A percentile compares a stretch with the other conserved stretches of the same genome.
Conservation (phyloP, 1,140 invertebrate genomes). For the Drosophila erecta region DNA sequence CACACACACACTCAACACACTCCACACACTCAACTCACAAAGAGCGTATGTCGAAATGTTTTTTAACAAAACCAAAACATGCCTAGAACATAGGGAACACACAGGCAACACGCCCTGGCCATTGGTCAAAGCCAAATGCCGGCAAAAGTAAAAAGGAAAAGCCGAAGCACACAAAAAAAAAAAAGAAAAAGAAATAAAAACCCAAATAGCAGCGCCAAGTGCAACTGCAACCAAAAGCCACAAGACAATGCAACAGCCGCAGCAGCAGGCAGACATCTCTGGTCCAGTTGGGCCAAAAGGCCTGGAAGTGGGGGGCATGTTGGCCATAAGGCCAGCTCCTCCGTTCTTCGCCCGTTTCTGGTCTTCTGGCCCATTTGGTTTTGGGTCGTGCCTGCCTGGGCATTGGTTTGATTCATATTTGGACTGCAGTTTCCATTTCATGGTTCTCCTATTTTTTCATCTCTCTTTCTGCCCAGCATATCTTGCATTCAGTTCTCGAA, state of each 20-base stretch:
- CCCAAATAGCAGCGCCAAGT: slow-evolving; percentile 67
- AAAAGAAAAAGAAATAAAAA: slow-evolving; percentile 8
- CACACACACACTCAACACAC: not conserved
- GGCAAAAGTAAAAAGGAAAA: slow-evolving; percentile 57
- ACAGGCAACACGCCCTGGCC: slow-evolving; percentile 43
- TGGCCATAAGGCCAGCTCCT: not conserved
- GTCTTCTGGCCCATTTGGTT: slow-evolving; percentile 52
- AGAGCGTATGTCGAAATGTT: slow-evolving; percentile 53
- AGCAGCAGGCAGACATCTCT: slow-evolving; percentile 29
- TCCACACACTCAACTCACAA: not conserved
- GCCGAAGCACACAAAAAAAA: slow-evolving; percentile 14
- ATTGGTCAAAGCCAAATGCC: slow-evolving; percentile 56
- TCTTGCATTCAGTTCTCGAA: not conserved
- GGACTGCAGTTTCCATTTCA: slow-evolving; percentile 51
- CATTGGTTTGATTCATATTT: slow-evolving; percentile 49
- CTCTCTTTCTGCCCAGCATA: not conserved
- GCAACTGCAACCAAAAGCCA: slow-evolving; percentile 58
- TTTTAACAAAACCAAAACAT: slow-evolving; percentile 60
- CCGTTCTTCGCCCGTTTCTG: slow-evolving; percentile 38
- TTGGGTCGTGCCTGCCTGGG: slow-evolving; percentile 45
- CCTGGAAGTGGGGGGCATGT: not conserved
- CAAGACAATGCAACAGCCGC: slow-evolving; percentile 71
- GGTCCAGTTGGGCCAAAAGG: slow-evolving; percentile 53
- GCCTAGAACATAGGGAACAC: slow-evolving; percentile 40
- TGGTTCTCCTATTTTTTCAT: slow-evolving; percentile 10